Percentiles rank a stretch among this genome's conserved stretches.
These are phyloP conservation scores for Harlomillsia oculata DNA, from an alignment of 1,140 invertebrate genomes.

Conservation along the genomic window DNA sequence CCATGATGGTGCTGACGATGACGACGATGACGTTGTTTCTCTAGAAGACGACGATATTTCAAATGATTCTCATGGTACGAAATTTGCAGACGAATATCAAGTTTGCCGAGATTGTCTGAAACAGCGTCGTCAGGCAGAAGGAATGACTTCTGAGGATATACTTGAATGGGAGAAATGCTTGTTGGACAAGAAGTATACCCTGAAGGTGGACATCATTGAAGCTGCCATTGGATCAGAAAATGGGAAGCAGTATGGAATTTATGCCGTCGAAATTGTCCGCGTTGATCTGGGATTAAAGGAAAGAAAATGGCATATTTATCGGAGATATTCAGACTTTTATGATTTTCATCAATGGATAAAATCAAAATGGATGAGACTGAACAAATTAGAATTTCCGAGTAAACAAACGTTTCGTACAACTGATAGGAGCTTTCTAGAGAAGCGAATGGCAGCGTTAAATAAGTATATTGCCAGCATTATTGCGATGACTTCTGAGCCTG, in stretches of 20 bases:
- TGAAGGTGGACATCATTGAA: slow-evolving; percentile 38
- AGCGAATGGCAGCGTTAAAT: slow-evolving; percentile 73
- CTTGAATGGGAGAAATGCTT: slow-evolving; percentile 24
- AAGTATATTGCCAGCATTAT: slow-evolving; percentile 57
- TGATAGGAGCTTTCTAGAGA: slow-evolving; percentile 74
- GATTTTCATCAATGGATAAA: slow-evolving; percentile 36
- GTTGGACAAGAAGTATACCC: slow-evolving; percentile 23
- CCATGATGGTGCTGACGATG: slow-evolving; percentile 27
- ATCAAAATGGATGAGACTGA: slow-evolving; percentile 42
- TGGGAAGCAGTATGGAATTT: slow-evolving; percentile 75
- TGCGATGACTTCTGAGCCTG: slow-evolving; percentile 27
- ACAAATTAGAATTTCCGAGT: slow-evolving; percentile 71
- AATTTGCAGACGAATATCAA: slow-evolving; percentile 25
- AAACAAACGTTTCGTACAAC: slow-evolving; percentile 93
- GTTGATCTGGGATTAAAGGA: slow-evolving; percentile 44
- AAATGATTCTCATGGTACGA: not conserved
- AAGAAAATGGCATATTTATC: slow-evolving; percentile 68
- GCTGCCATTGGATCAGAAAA: slow-evolving; percentile 46
- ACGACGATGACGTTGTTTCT: slow-evolving; percentile 47
- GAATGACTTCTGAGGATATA: slow-evolving; percentile 16
- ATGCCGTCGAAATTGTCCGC: slow-evolving; percentile 71
- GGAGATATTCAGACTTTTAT: slow-evolving; percentile 84
- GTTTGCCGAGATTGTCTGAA: slow-evolving; percentile 34
- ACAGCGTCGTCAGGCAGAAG: slow-evolving; percentile 11
- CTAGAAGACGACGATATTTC: slow-evolving; percentile 40